These are phyloP conservation scores for Dasyurus viverrinus DNA, from an alignment of 2,113 vertebrate species.

Conservation along the genomic window DNA sequence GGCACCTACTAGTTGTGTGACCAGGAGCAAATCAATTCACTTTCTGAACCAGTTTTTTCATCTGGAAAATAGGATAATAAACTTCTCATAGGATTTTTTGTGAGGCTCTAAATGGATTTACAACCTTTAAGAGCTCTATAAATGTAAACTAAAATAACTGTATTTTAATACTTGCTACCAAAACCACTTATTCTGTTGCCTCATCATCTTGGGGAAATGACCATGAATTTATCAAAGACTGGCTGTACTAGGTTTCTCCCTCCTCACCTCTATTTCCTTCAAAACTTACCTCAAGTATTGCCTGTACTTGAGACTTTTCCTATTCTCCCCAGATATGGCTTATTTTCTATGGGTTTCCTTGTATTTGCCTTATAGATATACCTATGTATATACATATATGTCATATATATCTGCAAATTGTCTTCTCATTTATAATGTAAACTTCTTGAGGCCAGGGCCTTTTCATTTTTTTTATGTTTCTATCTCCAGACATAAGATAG, in stretches of 20 bases:
- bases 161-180: not conserved
- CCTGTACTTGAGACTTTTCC: not conserved
- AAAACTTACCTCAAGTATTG: not conserved
- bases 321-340: not conserved
- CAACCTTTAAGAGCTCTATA: not conserved
- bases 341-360: not conserved
- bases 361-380: not conserved
- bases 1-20: not conserved
- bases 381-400: not conserved
- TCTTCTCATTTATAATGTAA: not conserved
- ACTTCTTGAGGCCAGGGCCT: not conserved
- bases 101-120: not conserved
- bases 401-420: not conserved
- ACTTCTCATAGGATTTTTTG: not conserved
- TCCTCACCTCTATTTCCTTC: not conserved
- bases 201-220: not conserved
- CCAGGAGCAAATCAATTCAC: not conserved
- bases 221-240: not conserved
- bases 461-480: not conserved
- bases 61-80: not conserved
- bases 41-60: not conserved
- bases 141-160: not conserved
- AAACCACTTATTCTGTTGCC: not conserved
- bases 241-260: not conserved
- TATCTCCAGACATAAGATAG: not conserved